These are phyloP conservation scores for Microctenopoma stevenorrisi DNA, from an alignment of 2,797 vertebrate genomes.

Conservation along the genomic window DNA sequence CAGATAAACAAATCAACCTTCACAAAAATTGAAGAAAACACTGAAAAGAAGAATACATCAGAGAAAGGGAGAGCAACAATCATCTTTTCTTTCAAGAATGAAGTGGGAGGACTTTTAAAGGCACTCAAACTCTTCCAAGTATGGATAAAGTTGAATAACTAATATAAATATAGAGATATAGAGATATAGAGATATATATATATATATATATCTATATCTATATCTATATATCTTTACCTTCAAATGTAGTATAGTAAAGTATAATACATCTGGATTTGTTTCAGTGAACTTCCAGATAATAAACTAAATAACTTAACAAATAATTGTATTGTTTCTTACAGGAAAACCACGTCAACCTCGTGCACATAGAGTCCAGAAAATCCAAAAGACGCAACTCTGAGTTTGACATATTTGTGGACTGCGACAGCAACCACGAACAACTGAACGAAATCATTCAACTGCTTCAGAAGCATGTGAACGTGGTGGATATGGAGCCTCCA, in stretches of 20 bases:
- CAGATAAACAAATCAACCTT: conserved; percentile 90
- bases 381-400: conserved; percentile 95
- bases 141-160: conserved; percentile 3
- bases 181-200: no score
- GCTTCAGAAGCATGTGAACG: conserved; percentile 89
- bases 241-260: neutral
- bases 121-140: conserved; percentile 98
- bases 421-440: conserved; percentile 94
- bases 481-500: conserved; percentile 88
- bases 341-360: conserved; percentile 96
- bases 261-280: neutral
- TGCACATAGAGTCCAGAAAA: conserved; percentile 97
- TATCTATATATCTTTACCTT: neutral
- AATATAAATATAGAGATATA: no score
- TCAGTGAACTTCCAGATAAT: neutral
- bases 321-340: conserved; percentile 62
- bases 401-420: conserved; percentile 97
- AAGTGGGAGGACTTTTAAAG: conserved; percentile 96
- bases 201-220: neutral
- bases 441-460: conserved; percentile 94
- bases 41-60: conserved; percentile 89
- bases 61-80: conserved; percentile 90
- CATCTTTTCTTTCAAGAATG: conserved; percentile 97
- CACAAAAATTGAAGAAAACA: conserved; percentile 92
- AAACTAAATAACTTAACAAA: neutral